A percentile compares a stretch with the other conserved stretches of the same genome.
Evolutionary conservation across 2,113 vertebrate species (phyloP).

Genomic region (Thomomys bottae): DNA sequence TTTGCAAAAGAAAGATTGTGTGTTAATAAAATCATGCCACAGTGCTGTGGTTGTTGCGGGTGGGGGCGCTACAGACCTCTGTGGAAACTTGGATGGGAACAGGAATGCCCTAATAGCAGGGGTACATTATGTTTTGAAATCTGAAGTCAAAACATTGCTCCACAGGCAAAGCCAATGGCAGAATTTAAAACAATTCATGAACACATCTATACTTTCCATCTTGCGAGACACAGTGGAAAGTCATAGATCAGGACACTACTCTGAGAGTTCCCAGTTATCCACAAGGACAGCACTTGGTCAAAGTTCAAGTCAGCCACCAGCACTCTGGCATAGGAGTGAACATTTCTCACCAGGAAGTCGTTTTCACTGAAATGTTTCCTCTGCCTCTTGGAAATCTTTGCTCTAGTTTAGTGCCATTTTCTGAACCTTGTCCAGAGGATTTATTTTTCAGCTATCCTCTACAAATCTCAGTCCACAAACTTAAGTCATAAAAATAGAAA

Average conservation of each 20-base stretch:
- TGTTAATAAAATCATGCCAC: constrained; percentile 20
- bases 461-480: not conserved
- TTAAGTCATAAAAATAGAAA: constrained; percentile 17
- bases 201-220: not conserved
- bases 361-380: not conserved
- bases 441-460: constrained; percentile 35
- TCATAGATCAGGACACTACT: not conserved
- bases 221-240: not conserved
- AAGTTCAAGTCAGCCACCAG: not conserved
- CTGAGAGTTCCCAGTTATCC: not conserved
- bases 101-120: not conserved
- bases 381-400: not conserved
- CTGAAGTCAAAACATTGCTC: not conserved
- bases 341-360: constrained; percentile 48
- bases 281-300: not conserved
- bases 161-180: not conserved
- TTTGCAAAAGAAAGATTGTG: constrained; percentile 34
- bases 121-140: not conserved
- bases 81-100: not conserved
- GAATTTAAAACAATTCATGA: not conserved
- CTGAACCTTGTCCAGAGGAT: not conserved
- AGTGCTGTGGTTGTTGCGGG: not conserved
- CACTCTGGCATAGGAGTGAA: not conserved
- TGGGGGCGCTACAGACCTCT: too few relatives aligned
- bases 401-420: not conserved